Base-by-base conservation (phyloP, 2,888 invertebrate genomes). In the Tanypteryx hageni region DNA sequence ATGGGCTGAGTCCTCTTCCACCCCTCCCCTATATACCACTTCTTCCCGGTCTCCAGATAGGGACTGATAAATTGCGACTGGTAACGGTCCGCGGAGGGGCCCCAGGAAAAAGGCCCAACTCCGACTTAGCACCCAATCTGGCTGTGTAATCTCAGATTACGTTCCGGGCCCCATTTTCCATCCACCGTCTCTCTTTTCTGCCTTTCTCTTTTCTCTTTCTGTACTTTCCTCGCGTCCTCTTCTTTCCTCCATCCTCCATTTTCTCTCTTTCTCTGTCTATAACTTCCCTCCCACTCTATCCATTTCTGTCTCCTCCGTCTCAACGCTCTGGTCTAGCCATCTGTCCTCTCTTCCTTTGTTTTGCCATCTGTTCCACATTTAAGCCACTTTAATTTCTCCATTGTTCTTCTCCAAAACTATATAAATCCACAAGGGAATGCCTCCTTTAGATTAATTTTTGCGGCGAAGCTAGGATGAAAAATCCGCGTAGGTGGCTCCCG, bases 101-200 rank as follows among this genome's bases (percentile, higher is more conserved):
- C 22, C 31, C 13, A 18, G 7, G 61, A 59, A 31, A 86, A 61
- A 27, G 61, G 58, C 18, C 89, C 89, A 18, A 22, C 27, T 59
- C 61, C 13, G 89, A 68, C 68, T 89, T 89, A 89, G 89, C 64
- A 61, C 89, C 89, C 89, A 68, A 89, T 89, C 89, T 64, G 89
- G n/a, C 89, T 44, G 22, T 89, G 89, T 89, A 89, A 89, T 89
- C 89, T 89, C 64, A 89, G 89, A 89, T 89, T 89, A 89, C 89
- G 89, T 89, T 64, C 83, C 82, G 18, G 56, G 44, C 44, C 44
- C 89, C 64, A 64, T 89, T 86, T 64, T 31, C 31, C 86, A 86
- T 86, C 61, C 61, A 27, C 61, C 31, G 31, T 89, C 89, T 64
- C 64, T 68, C 31, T 18, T 18, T 27, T 31, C 68, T 56, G 44